Evolutionary conservation across 2,797 vertebrate species (phyloP).

Genomic region (Melopsittacus undulatus): DNA sequence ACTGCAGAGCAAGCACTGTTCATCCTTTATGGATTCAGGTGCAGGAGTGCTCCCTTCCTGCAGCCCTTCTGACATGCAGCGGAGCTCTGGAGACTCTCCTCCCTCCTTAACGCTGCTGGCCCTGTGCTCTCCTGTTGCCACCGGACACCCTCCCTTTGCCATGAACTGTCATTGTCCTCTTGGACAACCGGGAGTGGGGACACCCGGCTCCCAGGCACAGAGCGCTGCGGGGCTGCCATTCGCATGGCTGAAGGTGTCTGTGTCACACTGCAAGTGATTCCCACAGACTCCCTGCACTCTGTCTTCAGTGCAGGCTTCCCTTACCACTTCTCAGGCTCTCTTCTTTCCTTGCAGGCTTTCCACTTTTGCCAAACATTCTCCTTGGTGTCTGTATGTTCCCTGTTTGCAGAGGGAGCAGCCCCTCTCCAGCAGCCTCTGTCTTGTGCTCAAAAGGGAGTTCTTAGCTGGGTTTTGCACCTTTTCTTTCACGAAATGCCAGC

Average conservation of each 20-base stretch:
- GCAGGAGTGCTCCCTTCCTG: neutral
- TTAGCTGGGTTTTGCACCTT: neutral
- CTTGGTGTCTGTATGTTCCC: neutral
- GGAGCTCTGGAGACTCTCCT: neutral
- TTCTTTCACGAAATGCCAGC: neutral
- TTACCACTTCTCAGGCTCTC: neutral
- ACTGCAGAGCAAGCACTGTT: neutral
- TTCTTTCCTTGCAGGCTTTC: neutral
- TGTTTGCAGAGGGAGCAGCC: neutral
- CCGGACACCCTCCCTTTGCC: neutral
- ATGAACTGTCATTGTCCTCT: neutral
- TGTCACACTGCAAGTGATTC: neutral
- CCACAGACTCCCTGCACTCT: neutral
- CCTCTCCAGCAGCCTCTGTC: neutral
- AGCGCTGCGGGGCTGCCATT: accelerated
- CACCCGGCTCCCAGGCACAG: neutral
- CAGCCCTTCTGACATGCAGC: neutral
- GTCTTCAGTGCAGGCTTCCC: neutral
- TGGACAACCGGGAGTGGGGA: neutral
- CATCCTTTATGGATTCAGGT: neutral
- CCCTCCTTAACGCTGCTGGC: neutral
- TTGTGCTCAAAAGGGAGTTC: neutral
- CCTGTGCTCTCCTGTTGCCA: neutral
- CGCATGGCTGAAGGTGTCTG: neutral
- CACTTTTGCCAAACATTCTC: neutral